Percentiles rank a stretch among this genome's conserved stretches.
Conservation (phyloP, 2,797 vertebrate genomes). For the Anolis apletophallus region DNA sequence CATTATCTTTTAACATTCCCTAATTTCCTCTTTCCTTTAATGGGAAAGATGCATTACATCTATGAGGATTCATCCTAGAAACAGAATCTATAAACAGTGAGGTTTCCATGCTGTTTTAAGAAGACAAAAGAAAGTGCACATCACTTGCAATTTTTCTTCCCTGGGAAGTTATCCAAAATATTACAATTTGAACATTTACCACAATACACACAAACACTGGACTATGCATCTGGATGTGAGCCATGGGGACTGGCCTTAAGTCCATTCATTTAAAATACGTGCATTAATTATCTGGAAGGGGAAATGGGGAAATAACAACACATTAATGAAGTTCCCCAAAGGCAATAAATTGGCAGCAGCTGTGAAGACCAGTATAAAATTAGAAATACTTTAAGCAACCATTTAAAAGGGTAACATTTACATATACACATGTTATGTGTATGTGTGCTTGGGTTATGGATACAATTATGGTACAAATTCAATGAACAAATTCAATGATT, state of each 20-base stretch:
- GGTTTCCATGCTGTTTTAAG: neutral
- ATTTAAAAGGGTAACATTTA: slow-evolving; percentile 16
- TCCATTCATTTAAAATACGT: slow-evolving; percentile 55
- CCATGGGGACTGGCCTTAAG: slow-evolving; percentile 56
- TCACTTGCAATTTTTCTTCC: slow-evolving; percentile 26
- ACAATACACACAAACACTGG: slow-evolving; percentile 51
- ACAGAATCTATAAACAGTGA: neutral
- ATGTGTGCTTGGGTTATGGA: neutral
- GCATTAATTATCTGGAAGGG: slow-evolving; percentile 69
- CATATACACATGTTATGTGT: too few relatives aligned
- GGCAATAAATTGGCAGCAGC: slow-evolving; percentile 44
- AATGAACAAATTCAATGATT: too few relatives aligned
- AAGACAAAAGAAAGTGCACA: accelerated
- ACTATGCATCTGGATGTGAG: slow-evolving; percentile 47
- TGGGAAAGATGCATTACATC: neutral
- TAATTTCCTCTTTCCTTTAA: slow-evolving; percentile 14
- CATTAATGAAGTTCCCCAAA: slow-evolving; percentile 18
- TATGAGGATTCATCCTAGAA: slow-evolving; percentile 26
- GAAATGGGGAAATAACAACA: slow-evolving; percentile 41
- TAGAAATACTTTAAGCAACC: neutral
- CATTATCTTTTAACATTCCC: neutral
- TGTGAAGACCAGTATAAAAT: slow-evolving; percentile 30
- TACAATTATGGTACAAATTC: neutral
- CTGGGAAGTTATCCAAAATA: slow-evolving; percentile 34
- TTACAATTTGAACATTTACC: slow-evolving; percentile 36